Base-by-base conservation (phyloP, 2,113 vertebrate species). In the Paralichthys olivaceus region DNA sequence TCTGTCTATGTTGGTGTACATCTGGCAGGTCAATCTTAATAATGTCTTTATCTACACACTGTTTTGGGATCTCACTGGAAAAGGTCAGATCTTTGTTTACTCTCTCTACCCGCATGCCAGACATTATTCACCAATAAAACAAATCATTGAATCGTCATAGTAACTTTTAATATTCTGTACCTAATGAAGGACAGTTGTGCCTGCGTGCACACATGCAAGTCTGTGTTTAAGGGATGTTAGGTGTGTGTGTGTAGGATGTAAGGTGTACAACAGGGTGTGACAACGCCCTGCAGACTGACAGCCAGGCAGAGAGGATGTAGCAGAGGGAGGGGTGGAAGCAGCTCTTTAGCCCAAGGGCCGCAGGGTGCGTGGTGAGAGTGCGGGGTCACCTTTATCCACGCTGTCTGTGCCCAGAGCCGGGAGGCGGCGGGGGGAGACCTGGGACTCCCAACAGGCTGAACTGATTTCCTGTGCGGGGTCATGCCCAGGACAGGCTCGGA, bases 351-450 rank as follows among this genome's bases (percentile, higher is more conserved):
- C 83, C 34, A 12, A 79, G 80, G 85, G 82, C 74, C 57, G 65
- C 75, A 23, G 71, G 81, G 69, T 59, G 73, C 25, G 14, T 32
- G 45, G 84, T 63, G 85, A 90, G 79, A 88, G 81, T 85, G 94
- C 94, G 93, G 86, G 90, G 95, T 95, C 95, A 95, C 95, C 95
- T 94, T 96, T 95, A 95, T 94, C 94, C 94, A 89, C 68, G 84
- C 73, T 93, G 92, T 94, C 92, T 95, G 94, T 94, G 95, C 94
- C 94, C 93, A 91, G 83, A 71, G 66, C 87, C 81, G 5, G 23
- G 86, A 89, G 75, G 40, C 77, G 72, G 79, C 0, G 59, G 54
- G 71, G 75, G 83, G 65, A 62, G 57, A 57, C 68, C 75, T 79
- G 76, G 86, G 80, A 91, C 66, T 87, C 81, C 77, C 84, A 81